These are phyloP conservation scores for Hemistola chrysoprasaria DNA, from an alignment of 2,888 invertebrate species.

Conservation along the genomic window DNA sequence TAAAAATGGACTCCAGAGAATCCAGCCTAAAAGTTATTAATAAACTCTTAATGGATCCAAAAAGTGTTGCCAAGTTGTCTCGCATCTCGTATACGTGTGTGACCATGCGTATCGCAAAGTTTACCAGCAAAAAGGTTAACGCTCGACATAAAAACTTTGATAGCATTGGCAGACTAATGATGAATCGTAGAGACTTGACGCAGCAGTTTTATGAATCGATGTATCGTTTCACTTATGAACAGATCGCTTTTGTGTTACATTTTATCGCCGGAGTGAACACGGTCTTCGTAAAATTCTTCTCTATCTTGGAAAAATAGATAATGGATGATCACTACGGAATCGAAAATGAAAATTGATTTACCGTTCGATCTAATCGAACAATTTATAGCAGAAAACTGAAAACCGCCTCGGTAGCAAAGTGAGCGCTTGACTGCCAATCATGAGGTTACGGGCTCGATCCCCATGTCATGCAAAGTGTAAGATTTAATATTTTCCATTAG, in stretches of 20 bases:
- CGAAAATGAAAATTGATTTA: too few relatives aligned
- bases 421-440: too few relatives aligned
- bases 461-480: too few relatives aligned
- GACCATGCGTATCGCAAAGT: constrained; percentile 40
- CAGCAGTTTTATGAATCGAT: constrained; percentile 36
- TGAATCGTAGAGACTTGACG: constrained; percentile 56
- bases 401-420: too few relatives aligned
- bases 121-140: constrained; percentile 63
- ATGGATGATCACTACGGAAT: too few relatives aligned
- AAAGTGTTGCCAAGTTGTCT: constrained; percentile 21
- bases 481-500: too few relatives aligned
- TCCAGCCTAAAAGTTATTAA: constrained; percentile 10
- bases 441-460: too few relatives aligned
- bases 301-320: too few relatives aligned
- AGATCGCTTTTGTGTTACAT: constrained; percentile 7
- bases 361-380: too few relatives aligned
- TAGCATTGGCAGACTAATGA: constrained; percentile 67
- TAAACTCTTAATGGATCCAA: constrained; percentile 29
- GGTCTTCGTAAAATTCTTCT: not conserved
- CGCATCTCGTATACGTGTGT: constrained; percentile 38
- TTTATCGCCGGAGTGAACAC: not conserved
- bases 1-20: too few relatives aligned
- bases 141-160: constrained; percentile 66
- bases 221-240: constrained; percentile 11
- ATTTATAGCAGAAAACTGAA: too few relatives aligned